Conservation (phyloP, 2,113 vertebrate genomes). For the Stigmatopora nigra region DNA sequence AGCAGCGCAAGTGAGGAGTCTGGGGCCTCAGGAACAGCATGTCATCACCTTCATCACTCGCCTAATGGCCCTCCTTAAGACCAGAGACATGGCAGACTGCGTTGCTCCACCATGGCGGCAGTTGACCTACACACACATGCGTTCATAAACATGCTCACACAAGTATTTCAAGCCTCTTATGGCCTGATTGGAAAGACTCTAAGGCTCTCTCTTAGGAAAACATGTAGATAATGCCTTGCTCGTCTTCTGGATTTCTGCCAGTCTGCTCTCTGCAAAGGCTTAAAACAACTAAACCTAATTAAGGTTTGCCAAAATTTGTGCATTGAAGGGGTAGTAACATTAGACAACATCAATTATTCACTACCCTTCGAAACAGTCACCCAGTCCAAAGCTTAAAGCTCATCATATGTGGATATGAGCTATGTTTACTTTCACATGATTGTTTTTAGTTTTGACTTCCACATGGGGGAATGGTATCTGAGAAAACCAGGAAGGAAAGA, state of each 20-base stretch:
- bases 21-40: constrained; percentile 69
- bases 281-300: constrained; percentile 31
- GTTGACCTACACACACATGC: constrained; percentile 32
- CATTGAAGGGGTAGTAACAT: too few relatives aligned
- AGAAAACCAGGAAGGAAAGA: constrained; percentile 72
- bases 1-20: constrained; percentile 38
- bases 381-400: constrained; percentile 1
- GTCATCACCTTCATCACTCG: constrained; percentile 68
- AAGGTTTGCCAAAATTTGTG: constrained; percentile 16
- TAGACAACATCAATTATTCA: not conserved
- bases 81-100: constrained; percentile 58
- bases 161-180: constrained; percentile 44
- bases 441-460: constrained; percentile 66
- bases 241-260: constrained; percentile 47
- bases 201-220: constrained; percentile 59
- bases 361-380: not conserved
- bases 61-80: constrained; percentile 56
- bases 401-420: constrained; percentile 35
- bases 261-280: constrained; percentile 30
- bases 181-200: constrained; percentile 43
- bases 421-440: constrained; percentile 66
- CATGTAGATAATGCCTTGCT: constrained; percentile 59
- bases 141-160: constrained; percentile 20
- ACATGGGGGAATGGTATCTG: constrained; percentile 55
- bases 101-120: constrained; percentile 50